Percentiles rank a stretch among this genome's conserved stretches.
Conservation (phyloP, 2,113 vertebrate species). For the Otocyon megalotis region DNA sequence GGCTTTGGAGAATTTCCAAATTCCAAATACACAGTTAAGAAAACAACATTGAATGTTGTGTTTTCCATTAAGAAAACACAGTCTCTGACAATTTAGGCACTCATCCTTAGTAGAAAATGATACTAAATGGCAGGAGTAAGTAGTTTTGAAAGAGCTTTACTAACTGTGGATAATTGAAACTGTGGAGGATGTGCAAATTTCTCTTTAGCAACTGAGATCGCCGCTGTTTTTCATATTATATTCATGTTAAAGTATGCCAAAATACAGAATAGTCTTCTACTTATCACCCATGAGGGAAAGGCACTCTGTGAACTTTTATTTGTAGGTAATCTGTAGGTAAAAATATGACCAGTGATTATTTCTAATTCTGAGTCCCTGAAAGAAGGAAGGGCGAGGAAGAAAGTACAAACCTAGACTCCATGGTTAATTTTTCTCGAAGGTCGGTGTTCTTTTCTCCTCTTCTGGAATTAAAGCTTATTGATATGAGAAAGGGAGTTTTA, state of each 20-base stretch:
- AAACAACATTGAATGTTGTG: slow-evolving; percentile 72
- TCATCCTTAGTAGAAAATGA: slow-evolving; percentile 68
- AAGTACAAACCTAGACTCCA: not conserved
- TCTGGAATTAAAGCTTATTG: slow-evolving; percentile 8
- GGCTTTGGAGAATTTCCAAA: slow-evolving; percentile 80
- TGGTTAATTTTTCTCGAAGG: slow-evolving; percentile 55
- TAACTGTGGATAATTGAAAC: slow-evolving; percentile 42
- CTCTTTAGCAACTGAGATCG: slow-evolving; percentile 67
- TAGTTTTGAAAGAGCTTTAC: slow-evolving; percentile 59
- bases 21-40: slow-evolving; percentile 54
- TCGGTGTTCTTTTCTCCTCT: slow-evolving; percentile 2
- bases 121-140: slow-evolving; percentile 73
- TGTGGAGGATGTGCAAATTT: slow-evolving; percentile 49
- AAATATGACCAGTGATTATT: not conserved
- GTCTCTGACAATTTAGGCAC: slow-evolving; percentile 56
- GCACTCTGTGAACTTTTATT: slow-evolving; percentile 19
- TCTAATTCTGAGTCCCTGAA: slow-evolving; percentile 43
- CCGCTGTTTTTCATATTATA: slow-evolving; percentile 41
- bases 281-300: slow-evolving; percentile 17
- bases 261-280: slow-evolving; percentile 44
- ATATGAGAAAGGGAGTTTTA: slow-evolving; percentile 34
- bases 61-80: slow-evolving; percentile 64
- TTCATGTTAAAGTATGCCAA: slow-evolving; percentile 71
- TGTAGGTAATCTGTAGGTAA: slow-evolving; percentile 22
- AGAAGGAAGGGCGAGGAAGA: not conserved